phyloP scores from a whole-genome alignment of 2,113 vertebrate genomes.

The Pyrgilauda ruficollis region DNA sequence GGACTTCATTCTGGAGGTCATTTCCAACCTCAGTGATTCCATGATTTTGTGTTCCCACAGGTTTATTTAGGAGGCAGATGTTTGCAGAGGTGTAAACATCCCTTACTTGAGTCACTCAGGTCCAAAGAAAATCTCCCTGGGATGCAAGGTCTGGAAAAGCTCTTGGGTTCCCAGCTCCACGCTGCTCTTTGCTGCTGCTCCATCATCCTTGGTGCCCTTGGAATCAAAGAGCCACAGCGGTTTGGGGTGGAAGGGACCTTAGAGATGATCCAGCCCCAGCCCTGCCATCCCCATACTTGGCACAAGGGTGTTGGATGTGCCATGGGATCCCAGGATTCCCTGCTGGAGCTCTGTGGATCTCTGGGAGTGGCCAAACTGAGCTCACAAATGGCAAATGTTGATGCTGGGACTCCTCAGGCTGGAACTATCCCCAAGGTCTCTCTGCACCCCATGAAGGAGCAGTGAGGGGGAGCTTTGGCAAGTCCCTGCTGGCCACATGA shows the following conservation, averaged over 20 bases:
- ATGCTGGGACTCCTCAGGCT: not conserved
- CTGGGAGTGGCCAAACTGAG: not conserved
- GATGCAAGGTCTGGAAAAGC: not conserved
- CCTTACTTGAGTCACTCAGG: not conserved
- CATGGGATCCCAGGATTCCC: not conserved
- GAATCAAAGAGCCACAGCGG: not conserved
- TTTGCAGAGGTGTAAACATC: not conserved
- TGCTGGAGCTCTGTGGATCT: not conserved
- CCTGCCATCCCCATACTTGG: not conserved
- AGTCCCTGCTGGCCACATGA: accelerated
- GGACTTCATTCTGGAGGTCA: not conserved
- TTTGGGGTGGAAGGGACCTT: not conserved
- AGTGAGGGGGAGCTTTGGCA: not conserved
- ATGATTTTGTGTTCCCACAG: not conserved
- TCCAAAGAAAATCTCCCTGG: not conserved
- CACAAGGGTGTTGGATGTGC: not conserved
- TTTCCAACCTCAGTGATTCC: not conserved
- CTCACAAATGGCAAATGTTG: not conserved
- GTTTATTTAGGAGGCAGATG: not conserved
- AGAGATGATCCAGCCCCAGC: not conserved
- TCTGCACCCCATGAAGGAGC: not conserved
- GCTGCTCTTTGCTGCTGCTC: not conserved
- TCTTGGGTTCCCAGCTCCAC: not conserved
- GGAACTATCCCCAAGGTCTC: not conserved
- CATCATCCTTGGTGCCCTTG: not conserved